Conservation (phyloP, 2,797 vertebrate species). For the Enteromius trimaculatus region DNA sequence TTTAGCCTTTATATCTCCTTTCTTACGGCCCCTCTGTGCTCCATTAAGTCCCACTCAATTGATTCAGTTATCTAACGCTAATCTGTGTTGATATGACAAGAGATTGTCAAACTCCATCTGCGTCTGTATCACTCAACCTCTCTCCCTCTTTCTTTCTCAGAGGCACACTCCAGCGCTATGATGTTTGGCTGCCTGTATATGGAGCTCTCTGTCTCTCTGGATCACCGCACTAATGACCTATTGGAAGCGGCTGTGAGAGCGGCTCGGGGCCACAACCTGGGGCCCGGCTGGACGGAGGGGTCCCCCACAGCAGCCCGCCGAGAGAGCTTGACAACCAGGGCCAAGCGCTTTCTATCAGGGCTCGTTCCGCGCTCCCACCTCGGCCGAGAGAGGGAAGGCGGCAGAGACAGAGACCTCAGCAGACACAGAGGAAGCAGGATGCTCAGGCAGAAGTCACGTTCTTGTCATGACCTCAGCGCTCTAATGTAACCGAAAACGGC, state of each 20-base stretch:
- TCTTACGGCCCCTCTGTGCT: not conserved
- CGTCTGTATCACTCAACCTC: constrained; percentile 16
- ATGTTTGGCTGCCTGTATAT: constrained; percentile 89
- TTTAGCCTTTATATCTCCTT: constrained; percentile 34
- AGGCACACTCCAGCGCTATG: constrained; percentile 85
- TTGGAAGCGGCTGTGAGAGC: constrained; percentile 86
- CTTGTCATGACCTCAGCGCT: constrained; percentile 91
- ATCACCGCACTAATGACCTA: constrained; percentile 88
- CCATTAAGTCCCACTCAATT: constrained; percentile 34
- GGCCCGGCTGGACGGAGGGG: constrained; percentile 72
- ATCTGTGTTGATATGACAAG: constrained; percentile 67
- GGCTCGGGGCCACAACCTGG: constrained; percentile 82
- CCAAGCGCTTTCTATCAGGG: constrained; percentile 87
- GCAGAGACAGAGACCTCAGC: constrained; percentile 78
- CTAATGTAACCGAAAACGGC: constrained; percentile 69
- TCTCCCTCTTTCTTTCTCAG: constrained; percentile 62
- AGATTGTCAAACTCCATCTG: constrained; percentile 57
- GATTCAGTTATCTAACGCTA: constrained; percentile 49
- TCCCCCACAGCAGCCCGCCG: constrained; percentile 75
- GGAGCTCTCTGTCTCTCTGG: constrained; percentile 89
- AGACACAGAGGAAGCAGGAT: constrained; percentile 81
- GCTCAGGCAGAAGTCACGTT: constrained; percentile 90
- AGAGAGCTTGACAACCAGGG: constrained; percentile 88
- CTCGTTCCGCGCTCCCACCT: constrained; percentile 83
- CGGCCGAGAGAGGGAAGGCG: constrained; percentile 73